phyloP scores from a whole-genome alignment of 1,140 invertebrate species.

The Sinella curviseta region DNA sequence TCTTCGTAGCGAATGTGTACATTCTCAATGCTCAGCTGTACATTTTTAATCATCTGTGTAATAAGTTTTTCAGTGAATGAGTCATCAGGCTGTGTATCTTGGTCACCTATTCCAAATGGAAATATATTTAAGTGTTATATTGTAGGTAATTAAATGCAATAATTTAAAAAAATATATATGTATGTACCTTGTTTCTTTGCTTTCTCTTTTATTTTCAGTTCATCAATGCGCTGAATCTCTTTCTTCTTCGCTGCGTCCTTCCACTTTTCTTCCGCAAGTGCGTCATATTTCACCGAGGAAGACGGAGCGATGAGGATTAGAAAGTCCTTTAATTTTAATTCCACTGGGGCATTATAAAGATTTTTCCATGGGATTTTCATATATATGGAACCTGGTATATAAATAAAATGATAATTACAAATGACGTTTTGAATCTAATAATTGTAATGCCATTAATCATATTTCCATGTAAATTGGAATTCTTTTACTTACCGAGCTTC shows the following conservation, averaged over 20 bases:
- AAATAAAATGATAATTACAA: too few relatives aligned
- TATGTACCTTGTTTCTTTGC: too few relatives aligned
- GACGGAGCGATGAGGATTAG: slow-evolving; percentile 87
- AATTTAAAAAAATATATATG: too few relatives aligned
- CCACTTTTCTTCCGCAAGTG: slow-evolving; percentile 80
- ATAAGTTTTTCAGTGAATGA: slow-evolving; percentile 93
- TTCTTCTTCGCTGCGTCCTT: slow-evolving; percentile 76
- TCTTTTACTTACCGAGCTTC: slow-evolving; percentile 82
- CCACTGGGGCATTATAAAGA: slow-evolving; percentile 87
- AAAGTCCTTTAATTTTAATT: slow-evolving; percentile 83
- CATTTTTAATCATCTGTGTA: slow-evolving; percentile 93
- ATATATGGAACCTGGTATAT: slow-evolving; percentile 76
- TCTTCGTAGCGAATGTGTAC: slow-evolving; percentile 92
- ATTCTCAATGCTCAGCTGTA: slow-evolving; percentile 87
- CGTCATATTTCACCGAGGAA: slow-evolving; percentile 81
- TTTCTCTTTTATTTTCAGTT: too few relatives aligned
- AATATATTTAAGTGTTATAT: too few relatives aligned
- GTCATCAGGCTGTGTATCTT: too few relatives aligned
- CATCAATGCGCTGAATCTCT: slow-evolving; percentile 62
- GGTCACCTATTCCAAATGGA: too few relatives aligned
- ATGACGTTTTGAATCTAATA: too few relatives aligned
- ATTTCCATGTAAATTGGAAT: too few relatives aligned
- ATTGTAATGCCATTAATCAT: too few relatives aligned
- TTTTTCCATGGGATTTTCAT: slow-evolving; percentile 98
- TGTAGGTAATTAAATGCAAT: too few relatives aligned